Conservation (phyloP, 2,113 vertebrate genomes). For the Himantopus leucocephalus region DNA sequence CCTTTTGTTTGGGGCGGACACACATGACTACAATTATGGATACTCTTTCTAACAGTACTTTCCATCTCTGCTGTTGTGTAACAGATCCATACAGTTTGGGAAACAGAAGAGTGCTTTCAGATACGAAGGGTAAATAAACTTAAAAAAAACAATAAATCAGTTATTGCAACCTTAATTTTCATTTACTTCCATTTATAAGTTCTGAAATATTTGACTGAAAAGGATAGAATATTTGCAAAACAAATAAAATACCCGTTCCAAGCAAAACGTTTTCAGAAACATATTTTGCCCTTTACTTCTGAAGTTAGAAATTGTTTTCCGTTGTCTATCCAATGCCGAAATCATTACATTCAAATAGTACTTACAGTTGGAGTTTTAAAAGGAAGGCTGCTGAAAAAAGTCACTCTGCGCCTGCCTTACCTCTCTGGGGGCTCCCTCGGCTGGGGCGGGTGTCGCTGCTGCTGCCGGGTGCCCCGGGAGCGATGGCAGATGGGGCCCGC, state of each 20-base stretch:
- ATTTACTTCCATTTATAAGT: not conserved
- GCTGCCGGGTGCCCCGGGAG: not conserved
- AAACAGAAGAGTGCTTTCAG: not conserved
- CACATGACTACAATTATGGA: not conserved
- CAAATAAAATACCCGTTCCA: not conserved
- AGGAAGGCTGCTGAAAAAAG: not conserved
- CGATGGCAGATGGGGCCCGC: not conserved
- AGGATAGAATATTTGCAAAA: not conserved
- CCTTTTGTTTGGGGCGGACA: not conserved
- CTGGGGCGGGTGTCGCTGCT: not conserved
- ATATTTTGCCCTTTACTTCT: not conserved
- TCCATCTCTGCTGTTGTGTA: not conserved
- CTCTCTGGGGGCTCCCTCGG: not conserved
- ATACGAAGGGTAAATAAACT: not conserved
- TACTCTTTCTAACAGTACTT: not conserved
- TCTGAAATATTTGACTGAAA: not conserved
- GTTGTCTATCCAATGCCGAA: accelerated
- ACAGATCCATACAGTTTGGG: not conserved
- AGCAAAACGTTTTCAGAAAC: not conserved
- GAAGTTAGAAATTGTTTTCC: not conserved
- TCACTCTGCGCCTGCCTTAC: not conserved
- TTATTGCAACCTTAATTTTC: not conserved
- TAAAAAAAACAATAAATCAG: not conserved
- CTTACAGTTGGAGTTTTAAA: not conserved
- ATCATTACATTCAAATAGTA: not conserved